phyloP scores from a whole-genome alignment of 2,797 vertebrate genomes.

The Syncerus caffer region DNA sequence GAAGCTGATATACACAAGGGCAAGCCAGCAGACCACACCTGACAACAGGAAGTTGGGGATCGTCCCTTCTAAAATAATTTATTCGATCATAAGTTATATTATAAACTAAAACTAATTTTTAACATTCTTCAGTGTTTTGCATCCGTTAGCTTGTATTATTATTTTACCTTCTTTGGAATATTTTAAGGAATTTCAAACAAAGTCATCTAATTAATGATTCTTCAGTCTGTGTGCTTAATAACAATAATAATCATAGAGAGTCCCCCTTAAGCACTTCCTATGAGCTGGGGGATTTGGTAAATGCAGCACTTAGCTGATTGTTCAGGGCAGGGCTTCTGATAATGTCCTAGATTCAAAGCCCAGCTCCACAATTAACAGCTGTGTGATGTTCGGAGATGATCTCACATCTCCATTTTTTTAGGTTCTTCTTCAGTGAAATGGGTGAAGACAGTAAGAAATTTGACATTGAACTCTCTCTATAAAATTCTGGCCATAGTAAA shows the following conservation, averaged over 20 bases:
- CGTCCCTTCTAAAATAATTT: not conserved
- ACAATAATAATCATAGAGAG: not conserved
- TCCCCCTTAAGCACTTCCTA: not conserved
- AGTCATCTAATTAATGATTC: not conserved
- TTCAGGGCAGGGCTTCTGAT: not conserved
- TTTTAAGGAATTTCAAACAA: slow-evolving; percentile 13
- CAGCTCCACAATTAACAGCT: not conserved
- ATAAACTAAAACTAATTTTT: not conserved
- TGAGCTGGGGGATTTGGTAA: not conserved
- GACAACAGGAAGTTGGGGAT: not conserved
- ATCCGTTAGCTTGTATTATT: not conserved
- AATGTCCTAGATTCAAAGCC: not conserved
- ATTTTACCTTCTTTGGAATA: not conserved
- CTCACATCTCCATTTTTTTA: not conserved
- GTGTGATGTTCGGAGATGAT: not conserved
- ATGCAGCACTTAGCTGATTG: not conserved
- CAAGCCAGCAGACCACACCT: not conserved
- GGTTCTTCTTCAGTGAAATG: not conserved
- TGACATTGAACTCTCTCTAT: not conserved
- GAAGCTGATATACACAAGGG: not conserved
- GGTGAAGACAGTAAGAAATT: not conserved
- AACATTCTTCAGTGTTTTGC: not conserved
- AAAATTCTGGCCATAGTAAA: not conserved
- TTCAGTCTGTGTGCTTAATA: not conserved
- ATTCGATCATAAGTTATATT: not conserved